These are phyloP conservation scores for Coenobita brevimanus DNA, from an alignment of 1,140 invertebrate genomes.

Conservation along the genomic window DNA sequence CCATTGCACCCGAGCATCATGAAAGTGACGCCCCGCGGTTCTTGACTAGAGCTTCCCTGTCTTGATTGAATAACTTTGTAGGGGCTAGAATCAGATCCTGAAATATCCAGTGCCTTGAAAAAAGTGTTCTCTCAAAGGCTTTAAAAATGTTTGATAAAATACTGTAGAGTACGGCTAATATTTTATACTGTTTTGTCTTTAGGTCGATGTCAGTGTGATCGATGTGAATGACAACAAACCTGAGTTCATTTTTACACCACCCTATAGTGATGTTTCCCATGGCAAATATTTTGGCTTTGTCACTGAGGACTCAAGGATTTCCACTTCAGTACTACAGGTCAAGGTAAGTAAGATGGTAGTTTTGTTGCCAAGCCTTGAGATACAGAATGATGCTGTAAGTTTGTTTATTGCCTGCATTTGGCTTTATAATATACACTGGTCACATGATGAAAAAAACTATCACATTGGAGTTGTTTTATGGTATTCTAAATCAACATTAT, in stretches of 20 bases:
- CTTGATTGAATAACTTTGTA: too few species aligned
- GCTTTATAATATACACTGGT: too few species aligned
- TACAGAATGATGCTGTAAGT: background rate
- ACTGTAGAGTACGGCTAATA: too few species aligned
- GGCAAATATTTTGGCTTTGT: slow-evolving; percentile 40
- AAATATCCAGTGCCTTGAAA: background rate
- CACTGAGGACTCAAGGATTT: slow-evolving; percentile 37
- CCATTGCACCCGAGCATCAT: too few species aligned
- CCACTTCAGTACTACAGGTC: slow-evolving; percentile 32
- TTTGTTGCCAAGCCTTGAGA: background rate
- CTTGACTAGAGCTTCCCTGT: too few species aligned
- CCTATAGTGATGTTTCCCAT: slow-evolving; percentile 29
- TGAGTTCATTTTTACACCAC: slow-evolving; percentile 77
- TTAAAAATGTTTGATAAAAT: background rate
- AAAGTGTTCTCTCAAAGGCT: background rate
- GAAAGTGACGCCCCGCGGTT: too few species aligned
- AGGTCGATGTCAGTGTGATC: slow-evolving; percentile 89
- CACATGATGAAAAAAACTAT: too few species aligned
- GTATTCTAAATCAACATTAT: too few species aligned
- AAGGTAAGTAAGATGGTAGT: slow-evolving; percentile 11
- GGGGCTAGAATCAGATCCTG: too few species aligned
- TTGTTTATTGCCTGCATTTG: background rate
- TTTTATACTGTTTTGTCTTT: too few species aligned
- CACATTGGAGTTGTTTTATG: too few species aligned
- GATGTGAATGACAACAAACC: slow-evolving; percentile 89